phyloP scores from a whole-genome alignment of 2,888 invertebrate species.

The Drosophila helvetica region DNA sequence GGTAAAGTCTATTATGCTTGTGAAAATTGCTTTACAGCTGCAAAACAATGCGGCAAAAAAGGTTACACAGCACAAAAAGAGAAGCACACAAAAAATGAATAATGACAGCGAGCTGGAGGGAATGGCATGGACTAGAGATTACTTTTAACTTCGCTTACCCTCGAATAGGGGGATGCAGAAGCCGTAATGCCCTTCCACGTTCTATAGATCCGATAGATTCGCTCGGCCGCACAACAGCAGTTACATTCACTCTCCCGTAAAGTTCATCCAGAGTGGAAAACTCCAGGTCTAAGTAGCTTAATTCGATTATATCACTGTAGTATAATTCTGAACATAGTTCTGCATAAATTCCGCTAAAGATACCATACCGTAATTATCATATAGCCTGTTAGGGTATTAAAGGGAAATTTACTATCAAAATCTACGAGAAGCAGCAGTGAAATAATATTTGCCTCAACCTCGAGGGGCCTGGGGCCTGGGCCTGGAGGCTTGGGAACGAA shows the following conservation, averaged over 20 bases:
- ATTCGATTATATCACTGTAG: too few relatives aligned
- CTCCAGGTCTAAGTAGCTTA: too few relatives aligned
- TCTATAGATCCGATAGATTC: not conserved
- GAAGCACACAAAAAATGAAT: slow-evolving; percentile 71
- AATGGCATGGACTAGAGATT: slow-evolving; percentile 42
- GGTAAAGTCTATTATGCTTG: slow-evolving; percentile 73
- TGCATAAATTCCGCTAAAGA: too few relatives aligned
- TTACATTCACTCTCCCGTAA: too few relatives aligned
- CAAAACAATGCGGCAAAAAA: slow-evolving; percentile 75
- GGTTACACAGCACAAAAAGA: slow-evolving; percentile 77
- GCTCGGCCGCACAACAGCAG: too few relatives aligned
- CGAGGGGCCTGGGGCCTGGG: not conserved
- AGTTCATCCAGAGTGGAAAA: too few relatives aligned
- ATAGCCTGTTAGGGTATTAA: slow-evolving; percentile 4
- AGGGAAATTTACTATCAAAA: slow-evolving; percentile 36
- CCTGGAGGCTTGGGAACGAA: slow-evolving; percentile 15
- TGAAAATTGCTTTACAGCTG: slow-evolving; percentile 77
- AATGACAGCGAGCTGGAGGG: slow-evolving; percentile 64
- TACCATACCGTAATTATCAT: not conserved
- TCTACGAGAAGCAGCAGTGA: slow-evolving; percentile 20
- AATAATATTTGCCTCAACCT: slow-evolving; percentile 48
- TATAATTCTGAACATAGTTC: too few relatives aligned
- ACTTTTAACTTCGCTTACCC: slow-evolving; percentile 18
- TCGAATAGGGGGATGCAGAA: not conserved
- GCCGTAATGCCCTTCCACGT: not conserved